phyloP scores from a whole-genome alignment of 2,797 vertebrate species.

The Psittacula echo region DNA sequence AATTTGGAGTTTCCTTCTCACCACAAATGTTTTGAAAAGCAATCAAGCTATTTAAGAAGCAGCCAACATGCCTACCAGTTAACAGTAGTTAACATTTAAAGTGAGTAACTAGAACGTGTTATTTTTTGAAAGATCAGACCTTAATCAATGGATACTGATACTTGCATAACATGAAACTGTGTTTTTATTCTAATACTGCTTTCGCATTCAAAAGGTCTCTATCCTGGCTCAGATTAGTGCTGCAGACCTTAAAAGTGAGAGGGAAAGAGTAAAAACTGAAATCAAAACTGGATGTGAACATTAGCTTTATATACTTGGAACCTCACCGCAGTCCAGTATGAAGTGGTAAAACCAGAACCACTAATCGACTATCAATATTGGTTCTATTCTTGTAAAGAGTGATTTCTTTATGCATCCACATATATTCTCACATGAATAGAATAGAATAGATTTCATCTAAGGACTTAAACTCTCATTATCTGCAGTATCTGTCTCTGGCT shows the following conservation, averaged over 20 bases:
- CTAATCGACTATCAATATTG: neutral
- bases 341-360: neutral
- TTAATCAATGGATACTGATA: conserved; percentile 17
- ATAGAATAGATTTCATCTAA: neutral
- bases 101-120: conserved; percentile 23
- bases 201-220: conserved; percentile 7
- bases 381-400: neutral
- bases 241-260: neutral
- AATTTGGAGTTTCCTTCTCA: conserved; percentile 57
- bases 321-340: neutral
- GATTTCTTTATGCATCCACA: neutral
- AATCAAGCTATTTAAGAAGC: conserved; percentile 71
- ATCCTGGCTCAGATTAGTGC: neutral
- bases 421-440: neutral
- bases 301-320: neutral
- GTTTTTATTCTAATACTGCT: conserved; percentile 12
- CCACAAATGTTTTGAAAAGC: conserved; percentile 74
- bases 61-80: conserved; percentile 57
- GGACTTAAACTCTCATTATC: neutral
- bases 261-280: neutral
- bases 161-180: neutral
- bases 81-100: conserved; percentile 67
- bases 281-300: neutral
- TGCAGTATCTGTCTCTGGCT: neutral
- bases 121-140: conserved; percentile 48